Percentiles rank a stretch among this genome's conserved stretches.
Evolutionary conservation across 2,113 vertebrate genomes (phyloP).

Genomic region (Pica pica): DNA sequence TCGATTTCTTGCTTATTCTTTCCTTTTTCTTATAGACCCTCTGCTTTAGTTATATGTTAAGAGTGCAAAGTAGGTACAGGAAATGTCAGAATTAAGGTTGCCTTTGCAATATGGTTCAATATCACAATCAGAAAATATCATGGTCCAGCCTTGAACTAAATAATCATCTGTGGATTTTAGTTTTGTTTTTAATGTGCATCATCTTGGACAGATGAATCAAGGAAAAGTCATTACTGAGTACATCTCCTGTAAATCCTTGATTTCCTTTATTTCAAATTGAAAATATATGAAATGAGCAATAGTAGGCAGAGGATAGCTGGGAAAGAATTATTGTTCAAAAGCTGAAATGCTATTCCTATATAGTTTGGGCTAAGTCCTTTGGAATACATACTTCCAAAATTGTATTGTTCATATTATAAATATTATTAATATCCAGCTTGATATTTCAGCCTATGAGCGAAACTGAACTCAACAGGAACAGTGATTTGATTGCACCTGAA

Average conservation of each 20-base stretch:
- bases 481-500: not conserved
- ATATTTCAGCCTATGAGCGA: not conserved
- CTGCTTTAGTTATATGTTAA: not conserved
- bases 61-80: not conserved
- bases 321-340: not conserved
- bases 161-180: not conserved
- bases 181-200: not conserved
- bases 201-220: not conserved
- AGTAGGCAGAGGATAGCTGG: not conserved
- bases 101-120: not conserved
- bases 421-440: not conserved
- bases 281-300: not conserved
- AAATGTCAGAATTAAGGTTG: slow-evolving; percentile 58
- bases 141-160: not conserved
- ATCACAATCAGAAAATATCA: not conserved
- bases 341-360: not conserved
- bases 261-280: not conserved
- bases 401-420: not conserved
- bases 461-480: not conserved
- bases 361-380: not conserved
- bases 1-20: not conserved
- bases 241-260: not conserved
- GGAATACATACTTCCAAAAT: not conserved
- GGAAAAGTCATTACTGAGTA: not conserved
- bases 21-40: not conserved